Evolutionary conservation across 2,888 invertebrate species (phyloP), one percentile per base, ranked within the genome.

Genomic region (Arge pagana): DNA sequence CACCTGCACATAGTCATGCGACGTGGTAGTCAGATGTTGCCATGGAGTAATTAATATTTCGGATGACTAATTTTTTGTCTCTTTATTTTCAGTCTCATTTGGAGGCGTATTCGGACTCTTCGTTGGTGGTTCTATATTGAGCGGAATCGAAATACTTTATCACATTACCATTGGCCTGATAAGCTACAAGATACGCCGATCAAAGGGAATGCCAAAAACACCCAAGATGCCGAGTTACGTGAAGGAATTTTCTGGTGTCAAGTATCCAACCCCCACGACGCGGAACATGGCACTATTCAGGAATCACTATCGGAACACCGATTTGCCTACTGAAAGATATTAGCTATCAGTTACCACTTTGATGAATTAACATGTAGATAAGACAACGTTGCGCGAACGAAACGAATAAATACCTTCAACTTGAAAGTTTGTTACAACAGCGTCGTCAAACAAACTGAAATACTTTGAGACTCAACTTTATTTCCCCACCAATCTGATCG

Each of bases 51-150:
- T 26, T 10, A n/a, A 33, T 8, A 7, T 13, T 4, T 19, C 4
- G 15, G 5, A 33, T 15, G 11, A 21, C 23, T 18, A 7, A 30
- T 21, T 6, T 1, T 4, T 16, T 15, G 24, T 33, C 18, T n/a
- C 13, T 43, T 7, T 40, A 23, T 45, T 66, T 61, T 21, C 51
- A 80, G 80, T 79, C 6, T 76, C 77, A 33, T 77, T 80, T 57
- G 80, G 79, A 6, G 78, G 80, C 18, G 75, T 80, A 53, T 77
- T 79, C 42, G 79, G 80, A 2, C 71, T 80, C 1, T 80, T 79
- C 53, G 55, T 80, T 53, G 79, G 80, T 4, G 78, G 77, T 3
- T 80, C 80, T 1, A 62, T 80, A 54, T 66, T 80, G 36, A 80
- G 79, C 58, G 72, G 66, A 13, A 70, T 74, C 6, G 80, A 80